Evolutionary conservation across 2,888 invertebrate genomes (phyloP).

Genomic region (Autographa pulchrina): DNA sequence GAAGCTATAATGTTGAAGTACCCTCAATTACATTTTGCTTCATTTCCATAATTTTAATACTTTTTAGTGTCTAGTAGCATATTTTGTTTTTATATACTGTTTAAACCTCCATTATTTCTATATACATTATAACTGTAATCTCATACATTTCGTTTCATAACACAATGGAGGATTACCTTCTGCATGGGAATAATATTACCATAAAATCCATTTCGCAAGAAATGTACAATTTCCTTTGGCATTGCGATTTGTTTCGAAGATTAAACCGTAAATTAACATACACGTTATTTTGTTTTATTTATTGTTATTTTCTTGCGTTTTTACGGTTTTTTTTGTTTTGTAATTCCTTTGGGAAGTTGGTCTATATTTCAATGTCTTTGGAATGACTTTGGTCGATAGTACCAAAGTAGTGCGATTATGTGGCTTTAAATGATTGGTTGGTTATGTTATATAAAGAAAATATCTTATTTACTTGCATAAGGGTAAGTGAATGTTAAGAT

Average conservation of each 20-base stretch:
- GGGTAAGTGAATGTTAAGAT: too few species aligned
- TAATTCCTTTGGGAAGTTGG: slow-evolving; percentile 39
- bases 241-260: slow-evolving; percentile 82
- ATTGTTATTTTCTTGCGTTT: slow-evolving; percentile 50
- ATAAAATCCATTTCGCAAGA: slow-evolving; percentile 75
- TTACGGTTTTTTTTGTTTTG: slow-evolving; percentile 28
- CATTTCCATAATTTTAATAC: background rate
- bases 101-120: slow-evolving; percentile 51
- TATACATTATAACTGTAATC: slow-evolving; percentile 65
- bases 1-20: background rate
- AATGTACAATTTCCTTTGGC: slow-evolving; percentile 63
- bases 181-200: slow-evolving; percentile 79
- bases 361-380: slow-evolving; percentile 56
- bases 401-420: slow-evolving; percentile 14
- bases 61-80: background rate
- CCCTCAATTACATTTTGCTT: background rate
- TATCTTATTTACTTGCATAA: background rate
- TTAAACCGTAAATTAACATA: slow-evolving; percentile 78
- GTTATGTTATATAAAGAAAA: background rate
- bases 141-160: slow-evolving; percentile 70
- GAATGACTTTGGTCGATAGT: slow-evolving; percentile 7
- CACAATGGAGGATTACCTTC: slow-evolving; percentile 71
- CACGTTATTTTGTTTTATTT: slow-evolving; percentile 63
- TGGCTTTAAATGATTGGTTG: slow-evolving; percentile 6
- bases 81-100: background rate